Evolutionary conservation across 2,888 invertebrate species (phyloP).

Genomic region (Prosapia bicincta): DNA sequence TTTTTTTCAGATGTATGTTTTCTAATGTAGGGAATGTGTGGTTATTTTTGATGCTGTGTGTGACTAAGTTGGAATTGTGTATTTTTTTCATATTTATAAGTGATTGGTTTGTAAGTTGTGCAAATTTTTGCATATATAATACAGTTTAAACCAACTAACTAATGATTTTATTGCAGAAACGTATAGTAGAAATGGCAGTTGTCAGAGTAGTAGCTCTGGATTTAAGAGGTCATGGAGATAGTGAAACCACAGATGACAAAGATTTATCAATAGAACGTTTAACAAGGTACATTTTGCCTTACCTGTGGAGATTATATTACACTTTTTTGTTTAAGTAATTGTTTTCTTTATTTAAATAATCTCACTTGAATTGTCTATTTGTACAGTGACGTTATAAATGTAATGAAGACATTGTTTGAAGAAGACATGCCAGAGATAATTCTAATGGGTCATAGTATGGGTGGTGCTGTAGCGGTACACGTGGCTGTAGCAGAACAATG

Average conservation of each 20-base stretch:
- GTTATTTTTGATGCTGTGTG: too few species aligned
- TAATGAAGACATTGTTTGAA: constrained; percentile 58
- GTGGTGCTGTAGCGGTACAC: constrained; percentile 94
- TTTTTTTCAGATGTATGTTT: too few species aligned
- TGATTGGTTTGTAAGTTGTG: too few species aligned
- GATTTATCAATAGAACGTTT: constrained; percentile 81
- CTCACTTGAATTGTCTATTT: not conserved
- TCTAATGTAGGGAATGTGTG: too few species aligned
- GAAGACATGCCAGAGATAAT: constrained; percentile 67
- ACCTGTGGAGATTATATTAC: too few species aligned
- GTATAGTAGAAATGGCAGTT: constrained; percentile 58
- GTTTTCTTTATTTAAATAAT: constrained; percentile 3
- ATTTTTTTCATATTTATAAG: too few species aligned
- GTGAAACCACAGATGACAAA: constrained; percentile 69
- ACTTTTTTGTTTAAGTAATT: too few species aligned
- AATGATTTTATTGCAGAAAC: constrained; percentile 32
- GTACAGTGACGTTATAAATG: constrained; percentile 73
- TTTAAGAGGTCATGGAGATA: constrained; percentile 91
- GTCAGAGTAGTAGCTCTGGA: constrained; percentile 91
- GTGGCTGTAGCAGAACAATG: constrained; percentile 53
- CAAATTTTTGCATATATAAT: too few species aligned
- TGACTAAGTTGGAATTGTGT: too few species aligned
- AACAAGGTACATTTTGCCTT: constrained; percentile 56
- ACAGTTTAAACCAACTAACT: too few species aligned
- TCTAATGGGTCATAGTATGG: constrained; percentile 95